phyloP scores from a whole-genome alignment of 2,113 vertebrate genomes.

The Ornithorhynchus anatinus region DNA sequence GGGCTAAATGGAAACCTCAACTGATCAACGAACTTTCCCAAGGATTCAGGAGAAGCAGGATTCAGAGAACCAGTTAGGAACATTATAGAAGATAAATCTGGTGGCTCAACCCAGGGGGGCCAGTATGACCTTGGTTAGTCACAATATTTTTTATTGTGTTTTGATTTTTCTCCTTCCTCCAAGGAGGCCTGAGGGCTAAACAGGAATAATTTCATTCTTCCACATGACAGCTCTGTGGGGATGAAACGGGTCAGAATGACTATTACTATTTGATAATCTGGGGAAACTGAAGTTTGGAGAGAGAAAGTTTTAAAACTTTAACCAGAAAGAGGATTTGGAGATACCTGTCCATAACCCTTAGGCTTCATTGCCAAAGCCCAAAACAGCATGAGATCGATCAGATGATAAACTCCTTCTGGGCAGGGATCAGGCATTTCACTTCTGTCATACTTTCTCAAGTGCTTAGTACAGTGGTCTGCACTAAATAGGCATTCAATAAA shows the following conservation, averaged over 20 bases:
- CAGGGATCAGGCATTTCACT: too few species aligned
- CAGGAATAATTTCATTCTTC: background rate
- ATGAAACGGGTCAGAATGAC: background rate
- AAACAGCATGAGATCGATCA: too few species aligned
- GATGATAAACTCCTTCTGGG: too few species aligned
- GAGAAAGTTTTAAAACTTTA: too few species aligned
- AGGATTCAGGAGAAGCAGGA: conserved; percentile 1
- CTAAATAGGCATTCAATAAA: too few species aligned
- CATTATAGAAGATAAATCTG: background rate
- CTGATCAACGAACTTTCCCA: conserved; percentile 1
- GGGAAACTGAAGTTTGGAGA: background rate
- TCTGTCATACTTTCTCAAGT: too few species aligned
- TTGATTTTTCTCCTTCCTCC: background rate
- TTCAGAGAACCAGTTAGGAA: background rate
- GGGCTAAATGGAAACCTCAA: conserved; percentile 13
- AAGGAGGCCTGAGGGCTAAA: background rate
- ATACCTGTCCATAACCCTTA: too few species aligned
- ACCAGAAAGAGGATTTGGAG: too few species aligned
- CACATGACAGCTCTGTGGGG: background rate
- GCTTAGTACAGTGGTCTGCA: too few species aligned
- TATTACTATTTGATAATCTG: background rate
- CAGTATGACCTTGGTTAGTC: background rate
- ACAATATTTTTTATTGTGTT: background rate
- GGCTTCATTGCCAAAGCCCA: too few species aligned
- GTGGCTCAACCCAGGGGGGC: background rate